Percentiles rank a stretch among this genome's conserved stretches.
Conservation (phyloP, 1,140 invertebrate genomes). For the Sarcophaga peregrina region DNA sequence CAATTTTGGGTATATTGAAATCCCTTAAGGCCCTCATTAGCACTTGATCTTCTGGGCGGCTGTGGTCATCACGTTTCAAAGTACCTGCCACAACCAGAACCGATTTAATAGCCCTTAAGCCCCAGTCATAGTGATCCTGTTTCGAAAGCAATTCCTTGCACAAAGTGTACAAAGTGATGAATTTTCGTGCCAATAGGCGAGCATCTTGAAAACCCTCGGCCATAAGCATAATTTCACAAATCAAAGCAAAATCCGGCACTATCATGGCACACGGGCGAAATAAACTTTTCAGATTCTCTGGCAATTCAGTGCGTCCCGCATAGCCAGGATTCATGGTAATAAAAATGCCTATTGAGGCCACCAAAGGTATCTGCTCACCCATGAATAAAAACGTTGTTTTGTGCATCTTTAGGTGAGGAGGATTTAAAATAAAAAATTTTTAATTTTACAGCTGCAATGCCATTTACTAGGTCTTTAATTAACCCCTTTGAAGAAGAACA, state of each 20-base stretch:
- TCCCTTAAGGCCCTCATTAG: conserved; percentile 83
- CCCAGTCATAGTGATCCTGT: conserved; percentile 91
- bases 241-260: conserved; percentile 86
- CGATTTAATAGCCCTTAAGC: conserved; percentile 85
- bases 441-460: neutral
- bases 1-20: conserved; percentile 89
- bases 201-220: conserved; percentile 87
- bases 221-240: conserved; percentile 89
- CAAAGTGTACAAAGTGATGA: conserved; percentile 84
- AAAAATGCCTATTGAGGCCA: conserved; percentile 86
- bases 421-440: neutral
- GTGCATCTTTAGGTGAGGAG: conserved; percentile 56
- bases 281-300: conserved; percentile 63
- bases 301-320: conserved; percentile 71
- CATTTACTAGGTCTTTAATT: neutral
- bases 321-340: conserved; percentile 96
- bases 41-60: conserved; percentile 76
- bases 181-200: conserved; percentile 81
- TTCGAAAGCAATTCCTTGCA: conserved; percentile 85
- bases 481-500: conserved; percentile 4
- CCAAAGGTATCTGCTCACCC: conserved; percentile 82
- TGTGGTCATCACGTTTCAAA: conserved; percentile 69
- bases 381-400: conserved; percentile 74
- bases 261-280: conserved; percentile 87
- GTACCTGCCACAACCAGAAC: conserved; percentile 88